phyloP scores from a whole-genome alignment of 2,113 vertebrate genomes.

The Carlito syrichta region DNA sequence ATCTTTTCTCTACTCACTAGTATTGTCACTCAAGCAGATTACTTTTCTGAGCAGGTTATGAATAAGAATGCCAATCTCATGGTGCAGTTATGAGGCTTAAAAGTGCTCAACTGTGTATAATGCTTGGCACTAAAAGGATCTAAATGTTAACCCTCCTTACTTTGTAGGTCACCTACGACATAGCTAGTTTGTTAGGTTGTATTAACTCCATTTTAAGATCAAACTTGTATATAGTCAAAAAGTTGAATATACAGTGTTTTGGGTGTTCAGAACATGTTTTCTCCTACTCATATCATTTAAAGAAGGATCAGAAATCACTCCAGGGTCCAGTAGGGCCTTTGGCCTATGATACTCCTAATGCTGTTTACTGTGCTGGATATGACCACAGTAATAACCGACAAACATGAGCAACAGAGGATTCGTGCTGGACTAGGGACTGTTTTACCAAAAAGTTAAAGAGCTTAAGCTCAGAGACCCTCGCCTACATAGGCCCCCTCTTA shows the following conservation, averaged over 20 bases:
- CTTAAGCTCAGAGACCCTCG: background rate
- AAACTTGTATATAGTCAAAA: background rate
- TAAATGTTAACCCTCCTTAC: background rate
- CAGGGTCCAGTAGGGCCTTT: background rate
- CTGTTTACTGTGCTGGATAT: background rate
- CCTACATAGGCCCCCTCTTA: background rate
- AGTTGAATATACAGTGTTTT: background rate
- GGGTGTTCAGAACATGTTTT: background rate
- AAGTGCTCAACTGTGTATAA: background rate
- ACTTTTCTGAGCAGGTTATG: background rate
- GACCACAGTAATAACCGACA: background rate
- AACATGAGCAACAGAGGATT: background rate
- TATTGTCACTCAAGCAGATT: background rate
- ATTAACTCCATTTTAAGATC: background rate
- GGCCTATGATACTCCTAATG: background rate
- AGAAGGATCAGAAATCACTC: background rate
- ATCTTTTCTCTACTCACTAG: background rate
- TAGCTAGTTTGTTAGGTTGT: background rate
- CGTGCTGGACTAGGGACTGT: background rate
- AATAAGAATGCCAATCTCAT: background rate
- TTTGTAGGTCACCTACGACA: background rate
- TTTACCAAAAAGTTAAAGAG: background rate
- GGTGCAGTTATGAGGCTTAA: background rate
- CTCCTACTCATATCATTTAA: background rate
- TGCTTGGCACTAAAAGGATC: background rate